Percentiles rank a stretch among this genome's conserved stretches.
Evolutionary conservation across 1,140 invertebrate genomes (phyloP).

Genomic region (Goniozus legneri): DNA sequence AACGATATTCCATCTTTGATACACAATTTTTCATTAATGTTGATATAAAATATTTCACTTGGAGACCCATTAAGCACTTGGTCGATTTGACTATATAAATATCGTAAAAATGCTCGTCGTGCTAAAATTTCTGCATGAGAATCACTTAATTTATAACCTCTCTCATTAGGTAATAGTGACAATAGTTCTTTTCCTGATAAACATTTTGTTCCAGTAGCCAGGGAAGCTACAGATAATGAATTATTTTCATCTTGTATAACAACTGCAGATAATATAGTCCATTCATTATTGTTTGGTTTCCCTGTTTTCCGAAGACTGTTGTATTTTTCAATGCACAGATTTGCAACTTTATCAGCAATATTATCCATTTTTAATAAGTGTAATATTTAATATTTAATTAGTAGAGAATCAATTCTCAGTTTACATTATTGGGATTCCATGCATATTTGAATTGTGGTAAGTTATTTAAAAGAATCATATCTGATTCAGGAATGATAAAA

Average conservation of each 20-base stretch:
- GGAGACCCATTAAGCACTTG: conserved; percentile 36
- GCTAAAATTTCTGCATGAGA: conserved; percentile 90
- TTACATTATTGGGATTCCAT: conserved; percentile 65
- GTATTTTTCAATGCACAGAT: conserved; percentile 62
- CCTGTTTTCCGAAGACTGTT: conserved; percentile 71
- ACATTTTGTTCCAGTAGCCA: conserved; percentile 90
- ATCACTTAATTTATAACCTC: conserved; percentile 77
- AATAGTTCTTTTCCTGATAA: conserved; percentile 61
- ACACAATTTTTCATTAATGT: conserved; percentile 42
- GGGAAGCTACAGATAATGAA: conserved; percentile 64
- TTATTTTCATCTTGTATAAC: conserved; percentile 55
- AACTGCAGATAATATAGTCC: conserved; percentile 79
- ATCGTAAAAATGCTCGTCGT: conserved; percentile 76
- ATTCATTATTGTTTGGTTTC: conserved; percentile 73
- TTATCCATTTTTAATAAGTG: conserved; percentile 18
- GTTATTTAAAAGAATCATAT: conserved; percentile 59
- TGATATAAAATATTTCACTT: conserved; percentile 49
- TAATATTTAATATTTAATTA: conserved; percentile 2
- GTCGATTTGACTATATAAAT: conserved; percentile 66
- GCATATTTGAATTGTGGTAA: conserved; percentile 63
- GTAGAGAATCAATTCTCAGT: conserved; percentile 22
- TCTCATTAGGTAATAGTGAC: conserved; percentile 59
- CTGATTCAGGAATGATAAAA: conserved; percentile 58
- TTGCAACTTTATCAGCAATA: conserved; percentile 55
- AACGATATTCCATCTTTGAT: conserved; percentile 66